Evolutionary conservation across 2,113 vertebrate genomes (phyloP), one percentile per base, ranked within the genome.

Genomic region (Tauraco erythrolophus): DNA sequence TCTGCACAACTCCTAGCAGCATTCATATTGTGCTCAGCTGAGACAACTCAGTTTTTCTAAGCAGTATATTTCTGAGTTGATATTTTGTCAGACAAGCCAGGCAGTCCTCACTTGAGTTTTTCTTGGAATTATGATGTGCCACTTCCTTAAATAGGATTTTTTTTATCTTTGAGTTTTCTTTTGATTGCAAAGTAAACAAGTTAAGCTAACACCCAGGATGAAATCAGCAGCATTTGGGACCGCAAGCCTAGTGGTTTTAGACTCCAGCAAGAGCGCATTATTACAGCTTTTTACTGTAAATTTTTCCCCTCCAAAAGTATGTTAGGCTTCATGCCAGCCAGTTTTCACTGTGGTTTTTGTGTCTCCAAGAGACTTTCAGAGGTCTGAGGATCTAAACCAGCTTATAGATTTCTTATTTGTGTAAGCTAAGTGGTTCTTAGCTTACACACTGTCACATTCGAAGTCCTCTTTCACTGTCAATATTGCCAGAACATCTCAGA

Each of bases 171-270:
- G 57, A 76, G n/a, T 71, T 93, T 84, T 88, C 57, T 88, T 94
- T 65, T 51, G 28, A 41, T 45, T 88, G 66, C 18, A 66, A 92
- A 77, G 27, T 92, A 94, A 96, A 92, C 78, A 86, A 89, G n/a
- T 65, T 68, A 64, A 77, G 46, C 54, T 93, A 83, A 90, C 64
- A 81, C 31, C 30, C 39, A 92, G n/a, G 33, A 35, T 77, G 25
- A 90, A 93, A 94, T 88, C 66, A 88, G 79, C 91, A 84, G 48
- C 51, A 64, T 84, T 70, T 69, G 43, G 30, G n/a, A 69, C 85
- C 46, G 19, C 82, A 78, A 78, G 37, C 21, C 33, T 72, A 1
- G 7, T 62, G 41, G 75, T 45, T 91, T 94, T 83, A 80, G 35
- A 30, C 77, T 88, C 54, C 62, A 81, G 62, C 23, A 54, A 81